These are phyloP conservation scores for Agrochola litura DNA, from an alignment of 2,888 invertebrate species.

Conservation along the genomic window DNA sequence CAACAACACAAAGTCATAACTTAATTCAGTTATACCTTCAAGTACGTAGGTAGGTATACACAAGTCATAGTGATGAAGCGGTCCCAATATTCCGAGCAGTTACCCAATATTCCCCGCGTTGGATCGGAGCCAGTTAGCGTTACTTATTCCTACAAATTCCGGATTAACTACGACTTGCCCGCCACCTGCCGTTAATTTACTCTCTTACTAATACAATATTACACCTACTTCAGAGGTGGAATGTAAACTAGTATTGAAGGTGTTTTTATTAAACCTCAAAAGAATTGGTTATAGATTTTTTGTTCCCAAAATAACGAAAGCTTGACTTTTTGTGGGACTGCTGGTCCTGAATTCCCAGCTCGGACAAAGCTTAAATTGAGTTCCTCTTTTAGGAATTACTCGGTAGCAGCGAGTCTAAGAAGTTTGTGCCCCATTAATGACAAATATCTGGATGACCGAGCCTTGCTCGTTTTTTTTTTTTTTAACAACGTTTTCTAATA, in stretches of 20 bases:
- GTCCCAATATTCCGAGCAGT: conserved; percentile 72
- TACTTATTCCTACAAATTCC: conserved; percentile 80
- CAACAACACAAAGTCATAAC: conserved; percentile 28
- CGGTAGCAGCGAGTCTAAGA: background rate
- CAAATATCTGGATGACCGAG: too few relatives aligned
- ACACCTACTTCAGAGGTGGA: conserved; percentile 25
- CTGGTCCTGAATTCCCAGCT: background rate
- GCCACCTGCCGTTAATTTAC: conserved; percentile 65
- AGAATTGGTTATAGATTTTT: background rate
- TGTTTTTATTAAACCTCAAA: background rate
- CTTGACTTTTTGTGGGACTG: background rate
- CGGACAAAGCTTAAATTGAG: background rate
- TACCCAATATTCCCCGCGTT: conserved; percentile 70
- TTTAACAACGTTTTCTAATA: too few relatives aligned
- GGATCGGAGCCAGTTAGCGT: conserved; percentile 75
- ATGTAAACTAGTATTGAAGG: conserved; percentile 12
- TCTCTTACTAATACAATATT: conserved; percentile 49
- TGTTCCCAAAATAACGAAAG: background rate
- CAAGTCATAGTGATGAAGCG: conserved; percentile 66
- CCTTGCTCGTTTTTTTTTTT: too few relatives aligned
- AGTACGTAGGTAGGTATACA: conserved; percentile 45
- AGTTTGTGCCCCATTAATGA: background rate
- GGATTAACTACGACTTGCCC: conserved; percentile 64
- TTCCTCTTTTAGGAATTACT: background rate
- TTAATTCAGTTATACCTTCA: conserved; percentile 39